Conservation (phyloP, 2,797 vertebrate species). For the Myripristis jacobus region DNA sequence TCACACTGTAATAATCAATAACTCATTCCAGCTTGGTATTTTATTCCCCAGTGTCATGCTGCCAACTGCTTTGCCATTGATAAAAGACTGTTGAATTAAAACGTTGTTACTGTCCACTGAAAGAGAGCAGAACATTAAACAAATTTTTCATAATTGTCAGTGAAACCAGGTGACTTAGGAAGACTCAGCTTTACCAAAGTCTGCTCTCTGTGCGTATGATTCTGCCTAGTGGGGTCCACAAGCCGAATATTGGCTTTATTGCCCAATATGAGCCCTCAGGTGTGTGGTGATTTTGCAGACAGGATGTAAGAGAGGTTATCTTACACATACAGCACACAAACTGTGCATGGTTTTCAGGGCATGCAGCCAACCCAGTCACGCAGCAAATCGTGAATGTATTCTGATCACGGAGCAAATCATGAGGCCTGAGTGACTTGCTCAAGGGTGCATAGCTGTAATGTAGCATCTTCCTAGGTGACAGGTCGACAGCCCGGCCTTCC, state of each 20-base stretch:
- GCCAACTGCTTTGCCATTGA: slow-evolving; percentile 32
- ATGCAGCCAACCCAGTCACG: not conserved
- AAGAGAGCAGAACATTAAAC: not conserved
- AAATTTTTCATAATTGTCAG: slow-evolving; percentile 11
- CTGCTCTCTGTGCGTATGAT: not conserved
- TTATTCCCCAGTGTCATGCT: slow-evolving; percentile 30
- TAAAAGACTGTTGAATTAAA: slow-evolving; percentile 44
- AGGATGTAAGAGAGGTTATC: no score
- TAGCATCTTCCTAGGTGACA: not conserved
- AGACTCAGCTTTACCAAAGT: not conserved
- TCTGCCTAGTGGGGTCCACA: not conserved
- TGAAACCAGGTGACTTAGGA: not conserved
- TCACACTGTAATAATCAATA: slow-evolving; percentile 53
- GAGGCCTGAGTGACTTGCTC: not conserved
- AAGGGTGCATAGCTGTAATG: not conserved
- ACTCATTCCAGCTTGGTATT: slow-evolving; percentile 47
- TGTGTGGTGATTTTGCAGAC: not conserved
- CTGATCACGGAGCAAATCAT: not conserved
- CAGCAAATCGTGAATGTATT: not conserved
- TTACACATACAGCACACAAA: not conserved
- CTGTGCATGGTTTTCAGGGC: not conserved
- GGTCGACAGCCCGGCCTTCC: no score
- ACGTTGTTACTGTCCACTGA: not conserved
- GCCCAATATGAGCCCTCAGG: not conserved
- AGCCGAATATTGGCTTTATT: not conserved